Evolutionary conservation across 2,888 invertebrate genomes (phyloP).

Genomic region (Spodoptera littoralis): DNA sequence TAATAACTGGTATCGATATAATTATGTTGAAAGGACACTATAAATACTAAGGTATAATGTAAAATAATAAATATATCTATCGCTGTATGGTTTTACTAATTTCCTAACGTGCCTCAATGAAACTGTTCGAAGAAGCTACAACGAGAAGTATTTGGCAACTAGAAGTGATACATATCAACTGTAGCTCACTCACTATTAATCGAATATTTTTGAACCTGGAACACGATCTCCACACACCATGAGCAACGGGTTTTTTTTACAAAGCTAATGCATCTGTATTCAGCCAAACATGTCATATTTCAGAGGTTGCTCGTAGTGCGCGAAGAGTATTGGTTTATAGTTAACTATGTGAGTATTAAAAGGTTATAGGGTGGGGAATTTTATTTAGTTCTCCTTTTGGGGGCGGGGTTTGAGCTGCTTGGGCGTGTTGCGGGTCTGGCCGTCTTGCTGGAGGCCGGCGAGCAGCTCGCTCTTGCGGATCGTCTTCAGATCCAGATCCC

Average conservation of each 20-base stretch:
- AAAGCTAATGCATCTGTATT: constrained; percentile 47
- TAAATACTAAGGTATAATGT: constrained; percentile 74
- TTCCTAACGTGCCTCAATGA: constrained; percentile 77
- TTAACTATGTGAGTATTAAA: constrained; percentile 83
- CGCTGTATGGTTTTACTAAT: constrained; percentile 77
- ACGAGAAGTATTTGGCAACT: constrained; percentile 86
- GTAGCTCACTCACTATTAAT: constrained; percentile 77
- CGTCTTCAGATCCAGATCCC: constrained; percentile 97
- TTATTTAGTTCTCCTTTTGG: constrained; percentile 86
- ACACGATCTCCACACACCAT: constrained; percentile 75
- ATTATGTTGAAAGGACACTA: constrained; percentile 62
- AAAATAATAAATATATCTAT: constrained; percentile 83
- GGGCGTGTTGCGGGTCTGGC: constrained; percentile 80
- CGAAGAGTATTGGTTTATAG: constrained; percentile 68
- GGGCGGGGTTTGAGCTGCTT: constrained; percentile 89
- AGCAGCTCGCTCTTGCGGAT: constrained; percentile 98
- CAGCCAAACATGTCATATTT: constrained; percentile 53
- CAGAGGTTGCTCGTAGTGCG: constrained; percentile 70
- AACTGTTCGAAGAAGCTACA: constrained; percentile 79
- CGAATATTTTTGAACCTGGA: constrained; percentile 78
- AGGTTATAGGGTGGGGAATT: constrained; percentile 73
- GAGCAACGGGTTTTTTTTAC: constrained; percentile 63
- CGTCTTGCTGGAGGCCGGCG: constrained; percentile 92
- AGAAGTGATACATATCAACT: constrained; percentile 83
- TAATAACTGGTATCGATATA: constrained; percentile 59